Evolutionary conservation across 2,797 vertebrate genomes (phyloP), one percentile per base, ranked within the genome.

Genomic region (Typhlichthys eigenmanni): DNA sequence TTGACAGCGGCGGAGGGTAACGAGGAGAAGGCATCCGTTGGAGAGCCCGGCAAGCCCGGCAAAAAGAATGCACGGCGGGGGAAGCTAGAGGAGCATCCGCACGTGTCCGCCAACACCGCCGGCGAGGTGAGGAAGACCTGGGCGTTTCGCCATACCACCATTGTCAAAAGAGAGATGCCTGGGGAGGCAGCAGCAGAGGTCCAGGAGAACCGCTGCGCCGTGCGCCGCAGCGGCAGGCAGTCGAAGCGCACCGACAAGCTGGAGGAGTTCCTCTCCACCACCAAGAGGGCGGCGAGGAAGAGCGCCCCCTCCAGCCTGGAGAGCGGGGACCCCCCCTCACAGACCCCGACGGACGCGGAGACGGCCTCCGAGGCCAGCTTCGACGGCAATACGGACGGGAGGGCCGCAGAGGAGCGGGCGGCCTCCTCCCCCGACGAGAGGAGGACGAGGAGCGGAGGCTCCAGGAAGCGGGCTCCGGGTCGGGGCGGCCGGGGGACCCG

Each of bases 341-440:
- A 95, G 81, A 94, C 95, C 0, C 94, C 90, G 6, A 98, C 97
- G 0, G 97, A 99, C 55, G 93, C 87, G 0, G 98, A 99, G 76
- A 98, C 95, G 0, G 93, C 96, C 4, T 99, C 98, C 0, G 97
- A 99, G 71, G 96, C 95, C 8, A 98, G 97, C 6, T 94, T 95
- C 2, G 98, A 99, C 58, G 96, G 97, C 9, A 89, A 86, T 9
- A 80, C 92, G 0, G 97, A 99, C 8, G 38, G 57, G 6, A 97
- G 92, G 77, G 66, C 76, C 1, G 34, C 13, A 1, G 92, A 93
- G 3, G 83, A 83, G 53, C 89, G 80, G 65, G 62, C 24, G 0
- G 84, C 87, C 29, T 88, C 90, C 2, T 86, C 89, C 24, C 24
- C 24, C 3, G 24, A 24, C 1, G 77, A 85, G 47, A 92, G 92